Base-by-base conservation (phyloP, 1,140 invertebrate species). In the Andricus grossulariae region DNA sequence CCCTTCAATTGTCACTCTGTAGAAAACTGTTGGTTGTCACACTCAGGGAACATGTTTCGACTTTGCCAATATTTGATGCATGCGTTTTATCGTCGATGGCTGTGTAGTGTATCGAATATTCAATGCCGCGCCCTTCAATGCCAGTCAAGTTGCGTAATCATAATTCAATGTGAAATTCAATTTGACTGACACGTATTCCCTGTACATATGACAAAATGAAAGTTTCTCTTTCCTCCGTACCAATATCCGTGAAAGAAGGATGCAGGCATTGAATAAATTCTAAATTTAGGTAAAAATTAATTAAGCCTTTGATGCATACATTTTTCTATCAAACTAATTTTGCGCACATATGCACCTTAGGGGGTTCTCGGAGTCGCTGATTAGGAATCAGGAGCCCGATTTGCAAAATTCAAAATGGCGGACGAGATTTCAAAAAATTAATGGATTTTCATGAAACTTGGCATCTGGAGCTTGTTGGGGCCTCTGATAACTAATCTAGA, bases 81-180 rank as follows among this genome's bases (percentile, higher is more conserved):
- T 25, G 21, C 25, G 32, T 66, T 66, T 66, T 66, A 66, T 66
- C 15, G 60, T 66, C 15, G 32, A 66, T 66, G 4, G 13, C 39
- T 66, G 32, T 39, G 32, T 32, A 66, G 25, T 66, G 60, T 39
- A 66, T 39, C 15, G 60, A 66, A 66, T 66, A 66, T 66, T 66
- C 32, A 66, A 66, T 39, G 60, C 25, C 60, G 39, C 32, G 60
- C 60, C 60, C 6, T 32, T 39, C 25, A 45, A 39, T 66, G 32
- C 39, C 32, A 66, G 60, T 66, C 60, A 66, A 66, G 21, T 39
- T 66, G 2, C 25, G 21, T 66, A 39, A 66, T 66, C 60, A 66
- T 66, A 66, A 66, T 66, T 66, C 60, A 66, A 66, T 66, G 60
- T 39, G 60, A 45, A n/a, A 66, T 66, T 66, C 57, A 66, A 66